These are phyloP conservation scores for Cliona cf. orientalis DNA, from an alignment of 37 sponge, comb jelly and placozoan species.

Conservation along the genomic window DNA sequence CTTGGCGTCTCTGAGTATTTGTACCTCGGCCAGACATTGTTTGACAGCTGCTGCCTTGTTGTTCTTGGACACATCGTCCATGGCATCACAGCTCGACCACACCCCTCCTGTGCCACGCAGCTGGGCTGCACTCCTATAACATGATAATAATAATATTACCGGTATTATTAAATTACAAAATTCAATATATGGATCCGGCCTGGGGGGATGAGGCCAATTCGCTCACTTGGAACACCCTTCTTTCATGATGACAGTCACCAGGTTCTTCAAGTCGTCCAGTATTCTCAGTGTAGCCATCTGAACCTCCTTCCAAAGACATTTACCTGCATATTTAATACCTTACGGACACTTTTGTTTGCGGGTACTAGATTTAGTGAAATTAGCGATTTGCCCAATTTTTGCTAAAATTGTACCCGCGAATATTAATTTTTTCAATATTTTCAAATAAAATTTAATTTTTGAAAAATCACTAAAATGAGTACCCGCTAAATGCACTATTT, in stretches of 20 bases:
- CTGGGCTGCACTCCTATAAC: background rate
- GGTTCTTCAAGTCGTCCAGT: slow-evolving; percentile 12
- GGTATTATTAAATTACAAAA: background rate
- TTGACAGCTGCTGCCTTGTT: slow-evolving; percentile 33
- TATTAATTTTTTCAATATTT: too few relatives aligned
- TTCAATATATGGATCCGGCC: background rate
- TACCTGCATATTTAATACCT: background rate
- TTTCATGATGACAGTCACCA: slow-evolving; percentile 7
- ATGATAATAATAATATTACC: background rate
- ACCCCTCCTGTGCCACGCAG: slow-evolving; percentile 54
- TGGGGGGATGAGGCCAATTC: background rate
- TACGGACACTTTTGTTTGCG: too few relatives aligned
- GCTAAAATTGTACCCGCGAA: too few relatives aligned
- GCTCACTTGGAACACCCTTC: slow-evolving; percentile 36
- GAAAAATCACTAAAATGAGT: too few relatives aligned
- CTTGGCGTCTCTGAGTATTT: slow-evolving; percentile 47
- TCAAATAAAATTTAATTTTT: too few relatives aligned
- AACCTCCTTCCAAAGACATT: slow-evolving; percentile 24
- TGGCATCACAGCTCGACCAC: slow-evolving; percentile 52
- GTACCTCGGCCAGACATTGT: slow-evolving; percentile 36
- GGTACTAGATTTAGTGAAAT: too few relatives aligned
- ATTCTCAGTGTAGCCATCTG: slow-evolving; percentile 13
- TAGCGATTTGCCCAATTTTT: too few relatives aligned
- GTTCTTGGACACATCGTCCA: slow-evolving; percentile 44
- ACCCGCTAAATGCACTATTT: too few relatives aligned